These are phyloP conservation scores for Pseudopodoces humilis DNA, from an alignment of 2,113 vertebrate genomes.

Conservation along the genomic window DNA sequence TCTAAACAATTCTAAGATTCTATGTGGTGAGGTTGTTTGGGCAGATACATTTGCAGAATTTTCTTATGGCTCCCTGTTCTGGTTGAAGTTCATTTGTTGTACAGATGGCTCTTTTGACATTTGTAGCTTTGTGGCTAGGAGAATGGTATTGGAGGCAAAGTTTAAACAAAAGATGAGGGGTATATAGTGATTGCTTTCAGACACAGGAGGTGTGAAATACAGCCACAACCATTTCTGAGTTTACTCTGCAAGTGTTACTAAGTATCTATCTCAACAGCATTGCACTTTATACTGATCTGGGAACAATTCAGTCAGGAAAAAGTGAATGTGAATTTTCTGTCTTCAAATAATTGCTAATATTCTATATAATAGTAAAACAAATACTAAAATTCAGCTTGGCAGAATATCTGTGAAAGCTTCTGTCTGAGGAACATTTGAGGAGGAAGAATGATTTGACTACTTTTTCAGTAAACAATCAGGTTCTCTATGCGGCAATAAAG, in stretches of 20 bases:
- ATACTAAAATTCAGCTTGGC: background rate
- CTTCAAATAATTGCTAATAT: background rate
- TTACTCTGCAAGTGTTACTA: background rate
- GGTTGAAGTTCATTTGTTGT: background rate
- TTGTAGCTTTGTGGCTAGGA: background rate
- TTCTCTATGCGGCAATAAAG: background rate
- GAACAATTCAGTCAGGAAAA: background rate
- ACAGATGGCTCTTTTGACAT: background rate
- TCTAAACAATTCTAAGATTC: background rate
- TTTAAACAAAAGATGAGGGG: background rate
- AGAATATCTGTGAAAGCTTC: background rate
- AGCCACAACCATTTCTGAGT: background rate
- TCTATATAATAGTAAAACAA: background rate
- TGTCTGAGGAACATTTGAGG: background rate
- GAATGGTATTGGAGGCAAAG: background rate
- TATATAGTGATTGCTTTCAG: background rate
- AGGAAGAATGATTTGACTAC: background rate
- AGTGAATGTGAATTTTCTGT: background rate
- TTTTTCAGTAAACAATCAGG: background rate
- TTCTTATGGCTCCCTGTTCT: background rate
- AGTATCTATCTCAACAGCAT: background rate
- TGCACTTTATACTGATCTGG: background rate
- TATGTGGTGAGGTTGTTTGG: background rate
- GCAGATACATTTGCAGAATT: rapidly evolving
- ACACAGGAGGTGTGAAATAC: background rate